Conservation (phyloP, 1,140 invertebrate genomes). For the Zaprionus capensis region DNA sequence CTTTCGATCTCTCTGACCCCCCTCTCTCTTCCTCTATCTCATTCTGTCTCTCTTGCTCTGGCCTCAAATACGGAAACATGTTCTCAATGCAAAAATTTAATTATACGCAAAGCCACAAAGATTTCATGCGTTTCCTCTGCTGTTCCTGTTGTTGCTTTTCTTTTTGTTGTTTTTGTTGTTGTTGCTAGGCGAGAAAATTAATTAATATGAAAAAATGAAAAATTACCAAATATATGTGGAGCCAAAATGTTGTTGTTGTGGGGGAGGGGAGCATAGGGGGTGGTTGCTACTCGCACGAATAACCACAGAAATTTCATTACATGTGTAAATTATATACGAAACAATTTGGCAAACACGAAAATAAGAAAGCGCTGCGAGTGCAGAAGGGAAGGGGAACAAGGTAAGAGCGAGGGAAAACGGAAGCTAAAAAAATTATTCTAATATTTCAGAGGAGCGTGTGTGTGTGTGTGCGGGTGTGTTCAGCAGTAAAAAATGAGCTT, state of each 20-base stretch:
- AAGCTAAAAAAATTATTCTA: constrained; percentile 38
- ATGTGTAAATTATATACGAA: constrained; percentile 66
- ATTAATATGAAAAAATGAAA: constrained; percentile 63
- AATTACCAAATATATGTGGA: constrained; percentile 54
- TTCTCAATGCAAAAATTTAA: constrained; percentile 59
- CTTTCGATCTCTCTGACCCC: neutral
- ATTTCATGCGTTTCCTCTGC: constrained; percentile 20
- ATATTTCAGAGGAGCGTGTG: constrained; percentile 7
- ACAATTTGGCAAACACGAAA: constrained; percentile 50
- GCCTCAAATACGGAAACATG: neutral
- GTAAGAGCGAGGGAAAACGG: neutral
- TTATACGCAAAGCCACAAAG: constrained; percentile 51
- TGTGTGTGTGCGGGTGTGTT: neutral
- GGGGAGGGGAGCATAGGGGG: neutral
- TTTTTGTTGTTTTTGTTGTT: constrained; percentile 7
- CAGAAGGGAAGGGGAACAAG: too few relatives aligned
- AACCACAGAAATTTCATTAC: constrained; percentile 74
- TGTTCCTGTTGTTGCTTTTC: constrained; percentile 6
- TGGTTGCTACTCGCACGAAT: constrained; percentile 28
- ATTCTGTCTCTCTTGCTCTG: neutral
- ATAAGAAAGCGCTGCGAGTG: neutral
- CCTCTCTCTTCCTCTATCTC: neutral
- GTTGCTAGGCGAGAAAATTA: constrained; percentile 45
- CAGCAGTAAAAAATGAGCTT: constrained; percentile 15
- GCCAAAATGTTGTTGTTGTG: constrained; percentile 30